These are phyloP conservation scores for Chrysogorgia sp. DNA, from an alignment of 92 coral and sea anemone genomes.

Conservation along the genomic window DNA sequence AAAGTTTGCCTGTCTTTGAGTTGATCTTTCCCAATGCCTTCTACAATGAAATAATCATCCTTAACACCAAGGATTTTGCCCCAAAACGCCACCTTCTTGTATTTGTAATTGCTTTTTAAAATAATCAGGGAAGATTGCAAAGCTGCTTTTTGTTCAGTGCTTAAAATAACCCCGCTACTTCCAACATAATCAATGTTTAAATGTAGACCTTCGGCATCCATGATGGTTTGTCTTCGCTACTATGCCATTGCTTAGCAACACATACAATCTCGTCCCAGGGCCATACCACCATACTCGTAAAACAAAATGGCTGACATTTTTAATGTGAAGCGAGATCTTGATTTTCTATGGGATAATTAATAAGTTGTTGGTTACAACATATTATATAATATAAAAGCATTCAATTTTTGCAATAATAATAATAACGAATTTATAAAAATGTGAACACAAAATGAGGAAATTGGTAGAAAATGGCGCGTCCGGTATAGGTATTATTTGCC, in stretches of 20 bases:
- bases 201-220: conserved; percentile 98
- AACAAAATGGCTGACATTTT: too few relatives aligned
- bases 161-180: conserved; percentile 93
- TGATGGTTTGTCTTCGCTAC: conserved; percentile 29
- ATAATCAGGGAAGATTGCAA: conserved; percentile 95
- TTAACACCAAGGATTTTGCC: conserved; percentile 98
- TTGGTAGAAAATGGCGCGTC: too few relatives aligned
- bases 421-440: too few relatives aligned
- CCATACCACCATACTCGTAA: too few relatives aligned
- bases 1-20: conserved; percentile 87
- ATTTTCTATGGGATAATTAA: too few relatives aligned
- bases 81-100: conserved; percentile 87
- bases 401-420: too few relatives aligned
- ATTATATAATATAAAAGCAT: too few relatives aligned
- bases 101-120: conserved; percentile 90
- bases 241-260: conserved; percentile 37
- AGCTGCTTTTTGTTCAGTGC: conserved; percentile 99
- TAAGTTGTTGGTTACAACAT: too few relatives aligned
- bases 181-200: conserved; percentile 92
- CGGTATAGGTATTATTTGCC: too few relatives aligned
- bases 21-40: conserved; percentile 94
- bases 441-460: too few relatives aligned
- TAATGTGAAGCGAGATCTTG: too few relatives aligned
- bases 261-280: too few relatives aligned
- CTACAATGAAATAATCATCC: conserved; percentile 88